These are phyloP conservation scores for Gadopsis bispinosus DNA, from an alignment of 2,797 vertebrate species.

Conservation along the genomic window DNA sequence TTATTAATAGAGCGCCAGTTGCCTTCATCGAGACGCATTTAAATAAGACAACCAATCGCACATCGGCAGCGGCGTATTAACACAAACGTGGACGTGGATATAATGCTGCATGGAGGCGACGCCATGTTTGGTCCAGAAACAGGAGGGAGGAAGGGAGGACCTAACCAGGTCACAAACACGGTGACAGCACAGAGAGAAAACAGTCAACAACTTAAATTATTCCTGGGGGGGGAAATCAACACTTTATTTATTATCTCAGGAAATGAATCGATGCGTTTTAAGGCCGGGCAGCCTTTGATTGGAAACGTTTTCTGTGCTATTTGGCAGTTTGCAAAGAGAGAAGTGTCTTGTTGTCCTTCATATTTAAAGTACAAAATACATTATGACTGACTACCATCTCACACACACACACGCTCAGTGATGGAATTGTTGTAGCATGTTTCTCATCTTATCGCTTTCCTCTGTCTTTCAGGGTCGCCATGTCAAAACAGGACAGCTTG, in stretches of 20 bases:
- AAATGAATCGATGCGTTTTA: not conserved
- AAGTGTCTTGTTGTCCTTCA: not conserved
- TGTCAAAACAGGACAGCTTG: conserved; percentile 98
- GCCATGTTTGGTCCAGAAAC: too few relatives aligned
- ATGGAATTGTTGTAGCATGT: not conserved
- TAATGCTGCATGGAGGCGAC: too few relatives aligned
- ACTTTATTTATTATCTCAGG: not conserved
- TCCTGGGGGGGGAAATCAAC: not conserved
- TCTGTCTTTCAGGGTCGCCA: conserved; percentile 90
- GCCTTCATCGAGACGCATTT: not conserved
- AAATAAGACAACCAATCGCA: not conserved
- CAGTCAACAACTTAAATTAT: not conserved
- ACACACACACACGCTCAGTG: not conserved
- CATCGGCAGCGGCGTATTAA: not conserved
- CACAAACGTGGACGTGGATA: not conserved
- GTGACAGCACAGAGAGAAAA: too few relatives aligned
- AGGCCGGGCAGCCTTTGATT: not conserved
- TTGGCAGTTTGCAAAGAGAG: not conserved
- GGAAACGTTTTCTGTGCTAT: not conserved
- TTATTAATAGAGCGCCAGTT: not conserved
- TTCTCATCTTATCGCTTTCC: not conserved
- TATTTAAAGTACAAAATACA: not conserved
- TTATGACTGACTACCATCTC: too few relatives aligned
- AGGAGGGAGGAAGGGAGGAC: too few relatives aligned
- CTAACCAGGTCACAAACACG: too few relatives aligned